Conservation (phyloP, 2,888 invertebrate genomes). For the Pterostichus niger region DNA sequence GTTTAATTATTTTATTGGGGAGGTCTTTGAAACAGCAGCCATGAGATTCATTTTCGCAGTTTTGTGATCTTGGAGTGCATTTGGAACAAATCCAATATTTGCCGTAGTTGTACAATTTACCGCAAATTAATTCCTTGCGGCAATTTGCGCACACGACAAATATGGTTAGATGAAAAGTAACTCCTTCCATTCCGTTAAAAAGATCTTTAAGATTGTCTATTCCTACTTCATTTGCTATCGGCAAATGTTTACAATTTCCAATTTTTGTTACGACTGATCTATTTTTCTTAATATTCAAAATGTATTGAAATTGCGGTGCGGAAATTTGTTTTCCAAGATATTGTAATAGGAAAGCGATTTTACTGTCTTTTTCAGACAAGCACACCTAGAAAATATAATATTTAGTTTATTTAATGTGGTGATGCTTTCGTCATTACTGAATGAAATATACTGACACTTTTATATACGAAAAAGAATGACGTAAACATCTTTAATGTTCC, state of each 20-base stretch:
- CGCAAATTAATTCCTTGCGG: neutral
- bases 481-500: no score
- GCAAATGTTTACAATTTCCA: neutral
- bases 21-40: neutral
- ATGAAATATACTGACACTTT: no score
- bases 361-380: neutral
- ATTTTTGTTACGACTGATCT: neutral
- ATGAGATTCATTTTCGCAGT: neutral
- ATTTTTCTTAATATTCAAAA: slow-evolving; percentile 12
- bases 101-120: neutral
- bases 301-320: neutral
- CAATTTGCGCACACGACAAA: neutral
- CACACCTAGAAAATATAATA: slow-evolving; percentile 4
- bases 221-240: neutral
- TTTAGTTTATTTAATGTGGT: neutral
- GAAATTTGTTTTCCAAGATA: neutral
- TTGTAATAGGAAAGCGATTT: neutral
- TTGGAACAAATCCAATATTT: slow-evolving; percentile 4
- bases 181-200: neutral
- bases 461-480: no score
- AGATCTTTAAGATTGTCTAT: slow-evolving; percentile 1
- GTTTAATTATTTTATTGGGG: neutral
- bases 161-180: slow-evolving; percentile 9
- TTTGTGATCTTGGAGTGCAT: neutral
- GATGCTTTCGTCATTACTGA: neutral